Conservation (phyloP, 1,140 invertebrate species). For the Oscheius sp. region DNA sequence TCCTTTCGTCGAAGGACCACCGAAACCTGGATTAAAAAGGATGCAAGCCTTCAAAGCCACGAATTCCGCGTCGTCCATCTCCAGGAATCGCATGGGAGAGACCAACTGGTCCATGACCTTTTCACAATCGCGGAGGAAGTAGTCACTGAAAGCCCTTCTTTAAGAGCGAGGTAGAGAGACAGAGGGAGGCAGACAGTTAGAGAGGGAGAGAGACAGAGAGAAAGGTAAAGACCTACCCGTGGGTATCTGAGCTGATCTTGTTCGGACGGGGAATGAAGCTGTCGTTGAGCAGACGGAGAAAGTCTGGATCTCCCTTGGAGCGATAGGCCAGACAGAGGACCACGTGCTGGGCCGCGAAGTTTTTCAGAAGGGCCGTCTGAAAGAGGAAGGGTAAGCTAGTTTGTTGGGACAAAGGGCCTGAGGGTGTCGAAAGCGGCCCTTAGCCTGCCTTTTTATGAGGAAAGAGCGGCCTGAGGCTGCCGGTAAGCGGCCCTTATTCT, state of each 20-base stretch:
- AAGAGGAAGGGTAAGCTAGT: background rate
- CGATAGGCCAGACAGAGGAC: conserved; percentile 59
- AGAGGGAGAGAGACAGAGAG: background rate
- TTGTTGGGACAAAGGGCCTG: background rate
- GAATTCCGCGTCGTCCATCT: conserved; percentile 58
- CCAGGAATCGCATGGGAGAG: conserved; percentile 57
- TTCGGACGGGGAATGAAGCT: conserved; percentile 53
- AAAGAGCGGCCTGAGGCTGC: too few species aligned
- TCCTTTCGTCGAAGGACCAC: background rate
- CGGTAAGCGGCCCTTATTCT: too few species aligned
- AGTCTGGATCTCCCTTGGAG: conserved; percentile 45
- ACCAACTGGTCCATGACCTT: conserved; percentile 58
- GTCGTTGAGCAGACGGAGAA: conserved; percentile 55
- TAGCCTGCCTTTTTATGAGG: too few species aligned
- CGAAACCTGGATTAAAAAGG: conserved; percentile 57
- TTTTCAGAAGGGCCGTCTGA: conserved; percentile 55
- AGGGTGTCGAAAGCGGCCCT: too few species aligned
- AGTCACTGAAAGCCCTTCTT: conserved; percentile 46
- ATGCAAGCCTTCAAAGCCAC: conserved; percentile 60
- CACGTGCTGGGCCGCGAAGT: conserved; percentile 59
- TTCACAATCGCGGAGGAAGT: conserved; percentile 55
- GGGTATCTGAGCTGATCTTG: conserved; percentile 22
- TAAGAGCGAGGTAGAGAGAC: background rate
- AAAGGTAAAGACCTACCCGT: background rate
- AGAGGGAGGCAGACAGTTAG: too few species aligned